Conservation (phyloP, 2,888 invertebrate species). For the Trichogramma dendrolimi region DNA sequence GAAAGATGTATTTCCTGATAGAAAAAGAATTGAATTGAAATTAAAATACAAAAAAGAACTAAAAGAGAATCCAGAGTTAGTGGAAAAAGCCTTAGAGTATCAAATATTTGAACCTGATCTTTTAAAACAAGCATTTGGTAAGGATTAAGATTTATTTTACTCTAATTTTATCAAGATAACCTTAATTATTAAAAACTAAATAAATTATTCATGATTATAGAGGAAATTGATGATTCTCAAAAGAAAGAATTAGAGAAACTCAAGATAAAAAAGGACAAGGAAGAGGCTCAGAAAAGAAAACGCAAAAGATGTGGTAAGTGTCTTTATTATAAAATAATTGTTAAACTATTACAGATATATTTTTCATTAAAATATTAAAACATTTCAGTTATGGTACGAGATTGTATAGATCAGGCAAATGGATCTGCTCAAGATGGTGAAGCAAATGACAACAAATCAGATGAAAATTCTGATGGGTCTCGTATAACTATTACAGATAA, state of each 20-base stretch:
- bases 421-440: slow-evolving; percentile 1
- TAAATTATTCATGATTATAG: slow-evolving; percentile 29
- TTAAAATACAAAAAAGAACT: slow-evolving; percentile 93
- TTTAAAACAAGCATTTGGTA: slow-evolving; percentile 58
- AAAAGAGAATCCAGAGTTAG: slow-evolving; percentile 64
- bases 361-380: not conserved
- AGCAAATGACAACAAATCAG: slow-evolving; percentile 34
- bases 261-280: slow-evolving; percentile 21
- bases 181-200: slow-evolving; percentile 3
- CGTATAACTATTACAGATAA: slow-evolving; percentile 18
- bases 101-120: slow-evolving; percentile 66
- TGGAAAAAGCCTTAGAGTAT: slow-evolving; percentile 72
- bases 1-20: slow-evolving; percentile 74
- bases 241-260: slow-evolving; percentile 32
- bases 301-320: slow-evolving; percentile 33
- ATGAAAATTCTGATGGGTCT: slow-evolving; percentile 24
- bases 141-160: slow-evolving; percentile 36
- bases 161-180: not conserved
- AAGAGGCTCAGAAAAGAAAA: slow-evolving; percentile 24
- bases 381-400: slow-evolving; percentile 26
- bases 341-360: not conserved
- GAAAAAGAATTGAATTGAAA: slow-evolving; percentile 79
- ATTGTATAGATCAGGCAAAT: slow-evolving; percentile 19
- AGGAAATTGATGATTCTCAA: slow-evolving; percentile 36
- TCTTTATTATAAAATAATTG: not conserved